Evolutionary conservation across 2,888 invertebrate species (phyloP), one percentile per base, ranked within the genome.

Genomic region (Pogonocherus hispidulus): DNA sequence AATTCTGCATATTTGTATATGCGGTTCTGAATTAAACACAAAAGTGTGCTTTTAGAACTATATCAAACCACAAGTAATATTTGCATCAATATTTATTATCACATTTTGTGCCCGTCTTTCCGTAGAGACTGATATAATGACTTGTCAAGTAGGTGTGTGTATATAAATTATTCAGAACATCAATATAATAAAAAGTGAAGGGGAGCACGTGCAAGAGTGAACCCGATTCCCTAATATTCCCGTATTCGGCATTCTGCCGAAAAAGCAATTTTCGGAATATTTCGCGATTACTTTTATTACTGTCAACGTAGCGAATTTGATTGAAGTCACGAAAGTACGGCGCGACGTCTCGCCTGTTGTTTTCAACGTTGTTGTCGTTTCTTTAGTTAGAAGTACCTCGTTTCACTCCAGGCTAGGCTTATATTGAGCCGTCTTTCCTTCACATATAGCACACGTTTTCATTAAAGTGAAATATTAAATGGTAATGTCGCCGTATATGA

Each of bases 81-180:
- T n/a, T n/a, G n/a, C n/a, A n/a, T n/a, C 41, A 41, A 41, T 41
- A 41, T 14, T 41, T 41, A 52, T 52, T 22, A 52, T 14, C 14
- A 52, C 41, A 5, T 16, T 41, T 2, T 2, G 41, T 6, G 22
- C 14, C 44, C 20, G 22, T 8, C 3, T 14, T 23, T 46, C 16
- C n/a, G 9, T n/a, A 14, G 22, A 44, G 22, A 56, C 20, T n/a
- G 22, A 57, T 44, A 57, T 57, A 57, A 57, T 57, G 44, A 5
- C 19, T 55, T 11, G 3, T 19, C 9, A 55, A 37, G 35, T 55
- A 32, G 19, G 18, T 55, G 27, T 9, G 44, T 23, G n/a, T n/a
- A n/a, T 27, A 57, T 57, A 57, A 57, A 57, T 57, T 57, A 57
- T 57, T 57, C 57, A 57, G 23, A 44, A 57, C 46, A 32, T 35